These are phyloP conservation scores for Hirtodrosophila confusa DNA, from an alignment of 2,888 invertebrate species.

Conservation along the genomic window DNA sequence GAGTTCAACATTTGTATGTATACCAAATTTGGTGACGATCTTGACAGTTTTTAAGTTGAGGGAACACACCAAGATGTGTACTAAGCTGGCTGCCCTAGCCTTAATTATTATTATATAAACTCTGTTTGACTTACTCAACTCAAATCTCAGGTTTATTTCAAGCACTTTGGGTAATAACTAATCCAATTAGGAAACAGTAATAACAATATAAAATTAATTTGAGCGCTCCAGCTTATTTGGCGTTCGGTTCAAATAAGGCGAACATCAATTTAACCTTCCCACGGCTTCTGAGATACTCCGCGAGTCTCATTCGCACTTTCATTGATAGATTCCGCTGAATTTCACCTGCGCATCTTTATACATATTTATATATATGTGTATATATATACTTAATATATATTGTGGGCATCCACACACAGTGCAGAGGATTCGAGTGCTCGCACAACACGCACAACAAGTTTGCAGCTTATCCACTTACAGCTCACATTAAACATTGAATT, in stretches of 20 bases:
- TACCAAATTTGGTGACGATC: no score
- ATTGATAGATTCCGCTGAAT: slow-evolving; percentile 32
- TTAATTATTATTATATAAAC: no score
- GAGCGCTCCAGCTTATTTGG: not conserved
- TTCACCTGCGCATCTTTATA: slow-evolving; percentile 40
- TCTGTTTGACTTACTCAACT: no score
- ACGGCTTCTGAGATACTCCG: slow-evolving; percentile 4
- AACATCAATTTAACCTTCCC: slow-evolving; percentile 15
- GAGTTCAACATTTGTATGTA: no score
- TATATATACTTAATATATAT: no score
- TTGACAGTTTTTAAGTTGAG: no score
- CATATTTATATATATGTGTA: slow-evolving; percentile 1
- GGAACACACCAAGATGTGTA: no score
- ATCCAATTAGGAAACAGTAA: not conserved
- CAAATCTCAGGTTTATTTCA: no score
- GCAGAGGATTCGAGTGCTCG: slow-evolving; percentile 19
- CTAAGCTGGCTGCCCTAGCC: no score
- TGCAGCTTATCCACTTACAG: slow-evolving; percentile 46
- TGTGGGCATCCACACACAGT: slow-evolving; percentile 13
- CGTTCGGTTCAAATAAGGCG: slow-evolving; percentile 6
- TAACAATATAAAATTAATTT: not conserved
- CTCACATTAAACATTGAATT: slow-evolving; percentile 53
- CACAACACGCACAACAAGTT: slow-evolving; percentile 62
- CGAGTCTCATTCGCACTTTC: slow-evolving; percentile 40
- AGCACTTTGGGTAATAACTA: not conserved